Percentiles rank a stretch among this genome's conserved stretches.
phyloP scores from a whole-genome alignment of 2,797 vertebrate species.

The Ciconia nigra region DNA sequence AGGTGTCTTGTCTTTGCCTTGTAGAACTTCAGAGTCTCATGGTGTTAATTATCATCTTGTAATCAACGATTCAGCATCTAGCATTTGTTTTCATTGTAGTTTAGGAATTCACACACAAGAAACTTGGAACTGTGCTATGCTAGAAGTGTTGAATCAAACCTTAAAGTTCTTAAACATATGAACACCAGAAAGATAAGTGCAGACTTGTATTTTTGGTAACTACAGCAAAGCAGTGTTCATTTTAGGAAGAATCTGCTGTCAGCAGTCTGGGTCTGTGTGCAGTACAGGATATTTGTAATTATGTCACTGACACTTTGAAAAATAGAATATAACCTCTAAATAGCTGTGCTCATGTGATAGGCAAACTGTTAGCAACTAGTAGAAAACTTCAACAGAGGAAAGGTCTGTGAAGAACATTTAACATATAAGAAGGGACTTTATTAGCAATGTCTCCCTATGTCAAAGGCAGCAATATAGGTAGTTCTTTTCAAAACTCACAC shows the following conservation, averaged over 20 bases:
- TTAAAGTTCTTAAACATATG: background rate
- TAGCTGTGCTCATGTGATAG: background rate
- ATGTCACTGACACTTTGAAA: background rate
- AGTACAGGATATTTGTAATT: background rate
- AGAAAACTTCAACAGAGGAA: background rate
- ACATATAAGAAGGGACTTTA: background rate
- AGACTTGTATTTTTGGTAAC: background rate
- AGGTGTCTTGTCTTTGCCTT: background rate
- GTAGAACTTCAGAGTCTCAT: background rate
- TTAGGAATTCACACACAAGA: background rate
- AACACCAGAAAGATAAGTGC: background rate
- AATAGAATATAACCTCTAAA: background rate
- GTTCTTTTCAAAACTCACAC: background rate
- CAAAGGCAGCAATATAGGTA: background rate
- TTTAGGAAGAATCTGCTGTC: background rate
- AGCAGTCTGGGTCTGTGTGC: background rate
- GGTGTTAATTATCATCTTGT: background rate
- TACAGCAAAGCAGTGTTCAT: background rate
- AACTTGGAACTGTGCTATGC: background rate
- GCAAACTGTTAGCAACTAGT: background rate
- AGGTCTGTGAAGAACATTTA: background rate
- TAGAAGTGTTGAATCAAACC: background rate
- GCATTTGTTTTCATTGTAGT: background rate
- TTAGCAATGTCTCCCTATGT: background rate
- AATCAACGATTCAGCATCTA: background rate